These are phyloP conservation scores for Mythimna ferrago DNA, from an alignment of 2,888 invertebrate genomes.

Conservation along the genomic window DNA sequence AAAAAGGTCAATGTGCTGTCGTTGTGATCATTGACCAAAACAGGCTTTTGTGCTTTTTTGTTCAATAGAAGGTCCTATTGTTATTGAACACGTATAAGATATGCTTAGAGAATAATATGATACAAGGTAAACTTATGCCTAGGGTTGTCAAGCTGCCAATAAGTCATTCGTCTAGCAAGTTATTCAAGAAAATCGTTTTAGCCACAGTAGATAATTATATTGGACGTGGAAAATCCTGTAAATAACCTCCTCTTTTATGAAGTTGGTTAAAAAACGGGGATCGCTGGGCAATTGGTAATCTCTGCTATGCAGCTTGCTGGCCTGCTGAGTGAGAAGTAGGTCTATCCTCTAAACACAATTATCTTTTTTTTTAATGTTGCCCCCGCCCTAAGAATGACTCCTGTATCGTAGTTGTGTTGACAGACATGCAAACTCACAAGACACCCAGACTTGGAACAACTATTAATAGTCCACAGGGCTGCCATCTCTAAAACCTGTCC, in stretches of 20 bases:
- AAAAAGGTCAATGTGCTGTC: conserved; percentile 46
- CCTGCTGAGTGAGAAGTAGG: background rate
- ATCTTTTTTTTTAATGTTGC: no score
- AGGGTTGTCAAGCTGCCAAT: conserved; percentile 28
- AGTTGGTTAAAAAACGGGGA: background rate
- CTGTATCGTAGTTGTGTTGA: no score
- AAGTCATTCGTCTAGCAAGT: background rate
- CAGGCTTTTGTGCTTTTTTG: conserved; percentile 31
- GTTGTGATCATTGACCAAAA: conserved; percentile 39
- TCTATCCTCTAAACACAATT: no score
- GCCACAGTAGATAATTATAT: background rate
- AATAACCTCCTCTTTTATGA: no score
- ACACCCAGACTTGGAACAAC: no score
- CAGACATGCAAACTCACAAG: no score
- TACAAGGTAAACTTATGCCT: conserved; percentile 42
- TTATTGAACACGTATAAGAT: conserved; percentile 40
- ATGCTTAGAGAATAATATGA: conserved; percentile 49
- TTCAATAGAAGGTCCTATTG: conserved; percentile 25
- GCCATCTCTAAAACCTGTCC: no score
- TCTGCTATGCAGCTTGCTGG: no score
- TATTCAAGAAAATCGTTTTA: background rate
- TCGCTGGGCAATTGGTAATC: background rate
- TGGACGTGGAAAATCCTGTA: background rate
- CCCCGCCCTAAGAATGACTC: no score
- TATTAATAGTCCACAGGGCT: no score